A percentile compares a stretch with the other conserved stretches of the same genome.
These are phyloP conservation scores for Pardalotus punctatus DNA, from an alignment of 2,113 vertebrate species.

Conservation along the genomic window DNA sequence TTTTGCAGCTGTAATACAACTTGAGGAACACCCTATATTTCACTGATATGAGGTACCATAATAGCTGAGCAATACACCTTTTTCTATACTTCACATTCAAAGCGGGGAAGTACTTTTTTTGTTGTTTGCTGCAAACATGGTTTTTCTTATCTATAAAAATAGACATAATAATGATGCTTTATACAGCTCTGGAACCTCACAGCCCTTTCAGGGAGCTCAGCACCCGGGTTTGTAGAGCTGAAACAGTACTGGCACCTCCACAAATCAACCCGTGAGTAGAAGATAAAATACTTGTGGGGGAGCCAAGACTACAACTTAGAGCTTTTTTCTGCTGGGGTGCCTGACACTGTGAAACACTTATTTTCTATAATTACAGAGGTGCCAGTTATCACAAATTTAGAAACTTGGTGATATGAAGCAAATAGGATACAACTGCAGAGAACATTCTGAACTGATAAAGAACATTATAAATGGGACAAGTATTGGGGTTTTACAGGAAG, in stretches of 20 bases:
- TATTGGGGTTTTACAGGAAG: neutral
- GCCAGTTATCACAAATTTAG: neutral
- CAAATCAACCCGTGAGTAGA: neutral
- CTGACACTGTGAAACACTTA: neutral
- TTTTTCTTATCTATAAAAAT: slow-evolving; percentile 5
- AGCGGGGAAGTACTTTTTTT: neutral
- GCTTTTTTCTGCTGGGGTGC: neutral
- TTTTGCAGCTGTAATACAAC: slow-evolving; percentile 4
- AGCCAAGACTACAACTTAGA: neutral
- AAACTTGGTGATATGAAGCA: neutral
- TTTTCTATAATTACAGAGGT: neutral
- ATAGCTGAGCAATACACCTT: neutral
- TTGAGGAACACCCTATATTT: slow-evolving; percentile 6
- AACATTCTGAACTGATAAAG: neutral
- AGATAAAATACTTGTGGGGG: neutral
- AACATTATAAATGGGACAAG: neutral
- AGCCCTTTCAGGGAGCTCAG: neutral
- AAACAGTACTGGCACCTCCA: neutral
- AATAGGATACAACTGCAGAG: neutral
- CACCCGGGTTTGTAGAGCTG: neutral
- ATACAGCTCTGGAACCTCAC: neutral
- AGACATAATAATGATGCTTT: neutral
- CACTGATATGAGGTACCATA: neutral
- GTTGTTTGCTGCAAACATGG: neutral
- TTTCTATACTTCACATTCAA: neutral